Base-by-base conservation (phyloP, 2,113 vertebrate genomes). In the Scophthalmus maximus region DNA sequence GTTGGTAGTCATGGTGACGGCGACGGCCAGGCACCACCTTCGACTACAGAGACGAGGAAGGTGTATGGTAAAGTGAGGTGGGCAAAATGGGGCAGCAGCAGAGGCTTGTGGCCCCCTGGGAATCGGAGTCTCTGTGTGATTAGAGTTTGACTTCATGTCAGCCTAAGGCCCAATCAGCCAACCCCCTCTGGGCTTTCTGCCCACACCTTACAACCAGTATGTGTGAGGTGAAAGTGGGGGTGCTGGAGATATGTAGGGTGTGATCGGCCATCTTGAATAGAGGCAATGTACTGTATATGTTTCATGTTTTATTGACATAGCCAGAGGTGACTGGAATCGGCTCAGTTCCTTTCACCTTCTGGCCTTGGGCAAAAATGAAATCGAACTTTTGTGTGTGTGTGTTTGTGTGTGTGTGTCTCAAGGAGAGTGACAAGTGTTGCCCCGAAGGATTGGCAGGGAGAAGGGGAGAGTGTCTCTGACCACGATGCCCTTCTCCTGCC, bases 251-350 rank as follows among this genome's bases (percentile, higher is more conserved):
- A 8, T 36, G 15, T 64, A 27, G 2, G 22, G 36, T 64, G 36
- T 27, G 25, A 47, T 65, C 25, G 17, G 66, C 51, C 61, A 70
- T 81, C 18, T 83, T 81, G 71, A 86, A 82, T 38, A 76, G 5
- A 46, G 42, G 14, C 14, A 4, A 8, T n/a, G n/a, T 46, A 46
- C 18, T 46, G 18, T 72, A 73, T 56, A 50, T 42, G 51, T 44
- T 65, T 77, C 17, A 50, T 82, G 50, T 85, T 82, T 82, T 78
- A 75, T 74, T 79, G 69, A 78, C 18, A 55, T 44, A 61, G 70
- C 76, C 56, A 32, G 56, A 42, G 52, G 53, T 64, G 62, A 68
- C 49, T 51, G 65, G 57, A 62, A 47, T 59, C 25, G 32, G 36
- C 50, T 56, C 30, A 26, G 65, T 17, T 73, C n/a, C 49, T 38